Evolutionary conservation across 2,888 invertebrate genomes (phyloP), one percentile per base, ranked within the genome.

Genomic region (Ophion slaviceki): DNA sequence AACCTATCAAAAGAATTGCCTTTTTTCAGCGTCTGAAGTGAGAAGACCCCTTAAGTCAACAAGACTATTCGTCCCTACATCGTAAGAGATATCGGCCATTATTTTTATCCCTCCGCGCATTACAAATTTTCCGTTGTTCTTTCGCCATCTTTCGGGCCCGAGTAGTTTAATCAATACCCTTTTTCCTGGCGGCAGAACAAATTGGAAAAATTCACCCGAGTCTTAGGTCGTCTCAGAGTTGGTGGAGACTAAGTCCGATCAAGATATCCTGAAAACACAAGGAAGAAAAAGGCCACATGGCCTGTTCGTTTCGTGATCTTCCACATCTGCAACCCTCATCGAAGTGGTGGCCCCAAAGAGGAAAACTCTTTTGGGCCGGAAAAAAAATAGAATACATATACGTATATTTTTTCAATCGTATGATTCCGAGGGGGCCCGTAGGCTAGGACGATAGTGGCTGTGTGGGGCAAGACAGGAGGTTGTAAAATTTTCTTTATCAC

Each of bases 21-120:
- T 24, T 24, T 24, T 24, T 24, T 24, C 1, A 24, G 24, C 24
- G 24, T 24, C 24, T 24, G 1, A 24, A 24, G 24, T 24, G 24
- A 24, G 24, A 24, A 24, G 1, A 24, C 24, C 32, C 32, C 32
- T 91, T 91, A 78, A 81, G 80, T 77, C 72, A 68, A 80, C 76
- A n/a, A 20, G 57, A 86, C 36, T 70, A 45, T 8, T 6, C 8
- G n/a, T 32, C 28, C 66, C 66, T 36, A 77, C 40, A 8, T 77
- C 76, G 76, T 20, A n/a, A 24, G 53, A 20, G 32, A n/a, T 36
- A 40, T 67, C 53, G 72, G 28, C 36, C 59, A 68, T 28, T 57
- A 62, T 75, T 79, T 76, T 78, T n/a, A 14, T 45, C 47, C 2
- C 66, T 66, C 40, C 61, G 14, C 14, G 40, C 40, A 40, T 40